Base-by-base conservation (phyloP, 2,888 invertebrate genomes). In the Callimorpha dominula region DNA sequence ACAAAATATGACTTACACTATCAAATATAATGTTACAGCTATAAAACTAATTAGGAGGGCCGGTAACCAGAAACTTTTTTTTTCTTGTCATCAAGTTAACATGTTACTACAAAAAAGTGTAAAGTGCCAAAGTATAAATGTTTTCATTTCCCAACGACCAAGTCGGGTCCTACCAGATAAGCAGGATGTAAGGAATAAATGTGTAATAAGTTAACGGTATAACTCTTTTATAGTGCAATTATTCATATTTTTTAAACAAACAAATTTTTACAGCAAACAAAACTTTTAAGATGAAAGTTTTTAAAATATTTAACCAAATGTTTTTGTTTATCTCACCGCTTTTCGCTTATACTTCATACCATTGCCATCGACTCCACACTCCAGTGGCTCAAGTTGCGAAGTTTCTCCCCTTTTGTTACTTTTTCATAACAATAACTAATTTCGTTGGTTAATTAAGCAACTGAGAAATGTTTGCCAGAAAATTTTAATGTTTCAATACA, bases 341-440 rank as follows among this genome's bases (percentile, higher is more conserved):
- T 40, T 57, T 14, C 64, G 60, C 71, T 74, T 17, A 62, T 72
- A 2, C 1, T 68, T 69, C 62, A 62, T 54, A 65, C 85, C 83
- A 49, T 66, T 31, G 69, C 60, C 50, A 74, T 79, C 72, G 69
- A 17, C 78, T 80, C 84, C 83, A 85, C 84, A 86, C 86, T 84
- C 77, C 81, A 81, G 84, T 78, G 84, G 79, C 86, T 84, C 83
- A 81, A 86, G 86, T 87, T 84, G 80, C 86, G 74, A 89, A 90
- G 82, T 90, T 89, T 84, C 83, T 79, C 85, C 87, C 85, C 84
- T 86, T 87, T 88, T 87, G 87, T 87, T 87, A 87, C 87, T 90
- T 91, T 91, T 92, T 91, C 88, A 90, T 90, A 91, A 92, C 90
- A 91, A 91, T 91, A 91, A 90, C 91, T 92, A 92, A 92, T 92